Base-by-base conservation (phyloP, 1,140 invertebrate species). In the Spodoptera frugiperda region DNA sequence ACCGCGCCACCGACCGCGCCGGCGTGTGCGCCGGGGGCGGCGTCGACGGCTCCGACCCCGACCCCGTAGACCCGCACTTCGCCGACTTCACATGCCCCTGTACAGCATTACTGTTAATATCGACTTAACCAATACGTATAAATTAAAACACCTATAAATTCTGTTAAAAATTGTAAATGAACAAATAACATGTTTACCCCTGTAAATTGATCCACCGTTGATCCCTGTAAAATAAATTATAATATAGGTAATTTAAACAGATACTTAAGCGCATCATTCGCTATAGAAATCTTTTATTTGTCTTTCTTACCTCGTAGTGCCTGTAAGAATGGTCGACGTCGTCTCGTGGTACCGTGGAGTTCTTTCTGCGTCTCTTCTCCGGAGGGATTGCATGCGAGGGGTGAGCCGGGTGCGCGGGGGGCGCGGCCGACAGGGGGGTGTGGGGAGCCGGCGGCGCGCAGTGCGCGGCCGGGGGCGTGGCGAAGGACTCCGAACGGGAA, bases 1-100 rank as follows among this genome's bases (percentile, higher is more conserved):
- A 88, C 72, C 88, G 88, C 55, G 84, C 79, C 30, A 81, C 76
- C n/a, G 78, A 65, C 68, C 87, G 86, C 78, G 80, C 78, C 73
- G 84, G 78, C 65, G 89, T 85, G 85, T 94, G 93, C 78, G 92
- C 92, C 54, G 91, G 93, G 78, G 93, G 92, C 78, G 93, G 93
- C 75, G 92, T 91, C 63, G 90, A 92, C 90, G 96, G 96, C 90
- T 96, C 96, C 87, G 95, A 95, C 8, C 91, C 91, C 1, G 90
- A 92, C 14, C 90, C 91, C 71, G 89, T 97, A 84, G 95, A 95
- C 89, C 96, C 96, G 91, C 96, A 94, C 95, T 96, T 97, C 88
- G 78, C 83, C 15, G 78, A 83, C 78, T 93, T 93, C 63, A 88
- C 82, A 72, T 89, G 88, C 21, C 79, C 72, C 84, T 86, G 79